phyloP scores from a whole-genome alignment of 2,888 invertebrate species.

The Crematogaster levior region DNA sequence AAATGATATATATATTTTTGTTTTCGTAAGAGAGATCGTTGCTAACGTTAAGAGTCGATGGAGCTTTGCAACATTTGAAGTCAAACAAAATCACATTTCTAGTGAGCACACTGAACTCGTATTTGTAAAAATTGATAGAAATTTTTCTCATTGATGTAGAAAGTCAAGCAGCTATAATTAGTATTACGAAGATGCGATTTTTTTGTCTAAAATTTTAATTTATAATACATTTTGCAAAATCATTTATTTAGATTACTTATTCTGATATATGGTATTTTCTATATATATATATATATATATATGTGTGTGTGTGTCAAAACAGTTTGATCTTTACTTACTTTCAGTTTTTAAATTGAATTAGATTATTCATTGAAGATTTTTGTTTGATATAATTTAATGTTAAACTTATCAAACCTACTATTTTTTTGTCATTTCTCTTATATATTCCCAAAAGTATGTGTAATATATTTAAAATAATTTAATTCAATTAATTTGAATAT shows the following conservation, averaged over 20 bases:
- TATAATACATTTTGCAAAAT: background rate
- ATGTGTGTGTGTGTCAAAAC: too few species aligned
- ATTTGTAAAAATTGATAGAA: background rate
- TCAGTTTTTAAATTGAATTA: background rate
- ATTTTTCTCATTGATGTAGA: background rate
- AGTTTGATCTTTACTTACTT: background rate
- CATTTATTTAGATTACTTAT: background rate
- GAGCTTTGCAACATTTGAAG: conserved; percentile 29
- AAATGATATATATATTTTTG: conserved; percentile 54
- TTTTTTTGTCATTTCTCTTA: background rate
- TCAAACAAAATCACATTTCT: conserved; percentile 5
- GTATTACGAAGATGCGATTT: background rate
- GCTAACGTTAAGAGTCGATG: conserved; percentile 35
- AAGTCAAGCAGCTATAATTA: background rate
- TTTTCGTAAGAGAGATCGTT: conserved; percentile 42
- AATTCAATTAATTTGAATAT: background rate
- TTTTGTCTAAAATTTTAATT: background rate
- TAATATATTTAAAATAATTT: background rate
- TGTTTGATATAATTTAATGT: background rate
- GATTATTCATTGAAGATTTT: background rate
- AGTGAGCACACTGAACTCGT: background rate
- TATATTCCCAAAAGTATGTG: background rate
- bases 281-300: too few species aligned
- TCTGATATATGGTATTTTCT: too few species aligned
- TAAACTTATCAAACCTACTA: background rate